Base-by-base conservation (phyloP, 2,888 invertebrate species). In the Allophyes oxyacanthae region DNA sequence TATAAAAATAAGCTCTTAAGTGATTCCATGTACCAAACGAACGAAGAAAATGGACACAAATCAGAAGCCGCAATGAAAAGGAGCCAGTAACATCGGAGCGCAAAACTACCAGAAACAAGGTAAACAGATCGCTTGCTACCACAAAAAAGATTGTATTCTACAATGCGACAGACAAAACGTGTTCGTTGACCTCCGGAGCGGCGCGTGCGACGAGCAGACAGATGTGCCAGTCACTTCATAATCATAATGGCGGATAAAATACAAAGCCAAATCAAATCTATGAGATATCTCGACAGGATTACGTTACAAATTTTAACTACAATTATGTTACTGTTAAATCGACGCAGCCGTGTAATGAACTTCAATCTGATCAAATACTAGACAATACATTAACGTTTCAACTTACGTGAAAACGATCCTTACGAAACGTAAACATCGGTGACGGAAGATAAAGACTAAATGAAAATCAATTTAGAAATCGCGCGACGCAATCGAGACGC, bases 221-320 rank as follows among this genome's bases (percentile, higher is more conserved):
- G 86, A 88, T 89, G 85, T 90, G 91, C 91, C 81, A 86, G 91
- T 91, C 91, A 91, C 82, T 85, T 90, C 88, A 89, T 81, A 87
- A 86, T 84, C 88, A 89, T 84, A 88, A 89, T 87, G 89, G 89
- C 90, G 85, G 88, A 86, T 83, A 78, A 80, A 83, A 84, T 83
- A 90, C 90, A 91, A 91, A 90, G 88, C 83, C 77, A 84, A 87
- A 86, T 83, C 85, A 83, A 90, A 92, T 91, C 90, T 87, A 71
- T 32, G 72, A 91, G 91, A 92, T 92, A 92, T 91, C 88, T 92
- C 80, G 74, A 59, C 68, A 77, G 91, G 91, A 92, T 92, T 92
- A 91, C 88, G 83, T 89, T 89, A 92, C 91, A 86, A 89, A 83
- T 88, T 90, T 87, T 84, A 87, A 89, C 87, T 82, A 91, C 90